These are phyloP conservation scores for Dinoponera quadriceps DNA, from an alignment of 1,140 invertebrate species.

Conservation along the genomic window DNA sequence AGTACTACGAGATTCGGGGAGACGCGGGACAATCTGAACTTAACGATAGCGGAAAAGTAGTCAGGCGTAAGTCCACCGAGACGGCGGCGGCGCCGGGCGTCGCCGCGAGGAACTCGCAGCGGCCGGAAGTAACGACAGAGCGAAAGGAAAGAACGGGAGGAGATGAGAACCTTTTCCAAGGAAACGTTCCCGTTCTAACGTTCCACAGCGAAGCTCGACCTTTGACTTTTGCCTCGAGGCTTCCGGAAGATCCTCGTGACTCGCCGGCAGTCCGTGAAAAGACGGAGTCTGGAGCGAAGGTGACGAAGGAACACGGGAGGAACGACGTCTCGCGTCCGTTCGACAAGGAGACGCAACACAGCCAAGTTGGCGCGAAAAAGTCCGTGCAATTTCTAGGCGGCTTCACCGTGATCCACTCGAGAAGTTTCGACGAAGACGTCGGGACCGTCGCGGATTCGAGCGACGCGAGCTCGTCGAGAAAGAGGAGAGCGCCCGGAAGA, in stretches of 20 bases:
- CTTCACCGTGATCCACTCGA: slow-evolving; percentile 69
- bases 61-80: slow-evolving; percentile 2
- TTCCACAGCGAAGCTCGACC: background rate
- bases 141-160: background rate
- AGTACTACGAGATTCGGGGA: slow-evolving; percentile 81
- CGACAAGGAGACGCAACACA: background rate
- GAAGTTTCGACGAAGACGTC: slow-evolving; percentile 36
- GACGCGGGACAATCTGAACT: slow-evolving; percentile 75
- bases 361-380: slow-evolving; percentile 70
- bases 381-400: slow-evolving; percentile 80
- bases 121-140: slow-evolving; percentile 37
- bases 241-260: background rate
- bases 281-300: background rate
- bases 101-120: slow-evolving; percentile 25
- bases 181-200: slow-evolving; percentile 1
- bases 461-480: slow-evolving; percentile 14
- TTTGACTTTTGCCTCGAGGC: slow-evolving; percentile 15
- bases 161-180: background rate
- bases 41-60: slow-evolving; percentile 69
- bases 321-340: background rate
- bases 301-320: background rate
- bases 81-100: slow-evolving; percentile 2
- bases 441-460: background rate
- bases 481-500: slow-evolving; percentile 42
- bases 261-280: background rate